Evolutionary conservation across 2,888 invertebrate species (phyloP), one percentile per base, ranked within the genome.

Genomic region (Drosophila acutilabella): DNA sequence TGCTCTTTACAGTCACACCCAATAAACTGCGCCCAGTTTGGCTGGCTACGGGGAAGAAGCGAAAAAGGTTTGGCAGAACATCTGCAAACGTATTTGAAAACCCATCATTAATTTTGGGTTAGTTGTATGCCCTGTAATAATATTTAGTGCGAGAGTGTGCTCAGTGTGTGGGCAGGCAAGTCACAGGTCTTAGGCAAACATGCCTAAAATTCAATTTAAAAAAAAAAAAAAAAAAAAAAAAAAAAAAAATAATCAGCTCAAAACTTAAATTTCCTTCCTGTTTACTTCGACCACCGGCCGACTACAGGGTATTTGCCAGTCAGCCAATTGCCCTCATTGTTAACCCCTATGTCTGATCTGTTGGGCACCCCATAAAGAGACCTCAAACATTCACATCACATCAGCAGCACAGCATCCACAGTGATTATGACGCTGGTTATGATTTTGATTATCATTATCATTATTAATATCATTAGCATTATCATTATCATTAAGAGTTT

Each of bases 31-130:
- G 30, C 14, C 41, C 40, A 11, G 10, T n/a, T 23, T 18, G 8
- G 5, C 2, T 8, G 2, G 30, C 14, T 13, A 30, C 30, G 11
- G 47, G 26, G 36, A 3, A 14, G 10, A 0, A n/a, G 7, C 0
- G 13, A 18, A 1, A 8, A 16, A 26, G 14, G 4, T 41, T 16
- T n/a, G 38, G 41, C 33, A 77, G 80, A 82, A 80, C 78, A 71
- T 69, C 69, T 61, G 71, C 61, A n/a, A 73, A 40, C 66, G 72
- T 38, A n/a, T 7, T 26, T 45, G 14, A 20, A 56, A 56, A 18
- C 11, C 14, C 13, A 23, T 65, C 33, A 52, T 61, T 41, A 36
- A 33, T n/a, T 18, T 23, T 6, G 8, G 16, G 10, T 20, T 13
- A 10, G 7, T 20, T n/a, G 30, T 30, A 38, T n/a, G 10, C 20